phyloP scores from a whole-genome alignment of 1,140 invertebrate species.

The Littorina saxatilis region DNA sequence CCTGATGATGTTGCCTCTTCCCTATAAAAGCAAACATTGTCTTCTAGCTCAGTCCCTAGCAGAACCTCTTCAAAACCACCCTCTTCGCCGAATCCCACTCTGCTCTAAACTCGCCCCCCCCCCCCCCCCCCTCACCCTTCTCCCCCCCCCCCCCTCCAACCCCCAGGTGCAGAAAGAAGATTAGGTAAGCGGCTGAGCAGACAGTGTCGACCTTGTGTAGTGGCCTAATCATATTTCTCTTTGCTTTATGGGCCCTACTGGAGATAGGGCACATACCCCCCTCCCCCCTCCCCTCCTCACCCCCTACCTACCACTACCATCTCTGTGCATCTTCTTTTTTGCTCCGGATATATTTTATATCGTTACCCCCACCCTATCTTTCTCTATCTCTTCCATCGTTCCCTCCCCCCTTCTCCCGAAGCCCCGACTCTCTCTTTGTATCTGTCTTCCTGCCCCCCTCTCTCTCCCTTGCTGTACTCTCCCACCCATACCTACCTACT shows the following conservation, averaged over 20 bases:
- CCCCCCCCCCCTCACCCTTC: not conserved
- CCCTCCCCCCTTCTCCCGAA: not conserved
- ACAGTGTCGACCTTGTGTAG: not conserved
- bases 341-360: no score
- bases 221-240: constrained; percentile 7
- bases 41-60: not conserved
- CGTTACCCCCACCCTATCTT: no score
- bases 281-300: not conserved
- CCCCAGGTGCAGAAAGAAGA: not conserved
- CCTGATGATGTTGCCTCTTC: no score
- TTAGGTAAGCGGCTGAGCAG: not conserved
- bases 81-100: not conserved
- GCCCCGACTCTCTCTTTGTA: no score
- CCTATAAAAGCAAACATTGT: no score
- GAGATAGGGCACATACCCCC: not conserved
- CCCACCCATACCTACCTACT: not conserved
- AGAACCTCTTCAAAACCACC: not conserved
- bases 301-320: no score
- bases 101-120: not conserved
- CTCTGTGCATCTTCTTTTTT: no score
- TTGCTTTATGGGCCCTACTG: not conserved
- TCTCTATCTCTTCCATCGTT: not conserved
- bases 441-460: no score
- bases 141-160: not conserved
- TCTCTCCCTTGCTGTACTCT: not conserved